These are phyloP conservation scores for Paramisgurnus dabryanus DNA, from an alignment of 2,113 vertebrate species.

Conservation along the genomic window DNA sequence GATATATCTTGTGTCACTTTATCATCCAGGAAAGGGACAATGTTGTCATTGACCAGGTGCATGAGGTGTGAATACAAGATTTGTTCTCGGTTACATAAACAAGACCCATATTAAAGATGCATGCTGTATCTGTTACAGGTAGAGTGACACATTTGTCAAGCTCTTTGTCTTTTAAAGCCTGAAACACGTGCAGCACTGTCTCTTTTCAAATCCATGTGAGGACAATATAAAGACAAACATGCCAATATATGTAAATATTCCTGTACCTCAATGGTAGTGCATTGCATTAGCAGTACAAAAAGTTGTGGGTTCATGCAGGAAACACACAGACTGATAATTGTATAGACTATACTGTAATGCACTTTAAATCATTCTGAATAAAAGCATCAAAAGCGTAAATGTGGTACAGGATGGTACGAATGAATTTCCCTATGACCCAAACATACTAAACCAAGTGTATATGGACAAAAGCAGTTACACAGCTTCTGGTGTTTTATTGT, in stretches of 20 bases:
- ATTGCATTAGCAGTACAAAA: no score
- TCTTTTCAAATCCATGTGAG: not conserved
- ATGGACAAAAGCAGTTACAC: constrained; percentile 21
- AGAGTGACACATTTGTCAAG: constrained; percentile 27
- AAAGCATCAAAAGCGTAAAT: no score
- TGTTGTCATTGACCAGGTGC: constrained; percentile 18
- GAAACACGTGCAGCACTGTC: constrained; percentile 20
- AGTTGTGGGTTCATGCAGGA: no score
- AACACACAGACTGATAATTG: no score
- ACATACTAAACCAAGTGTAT: not conserved
- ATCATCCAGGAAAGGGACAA: not conserved
- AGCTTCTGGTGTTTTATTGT: not conserved
- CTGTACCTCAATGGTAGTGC: no score
- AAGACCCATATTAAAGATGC: constrained; percentile 38
- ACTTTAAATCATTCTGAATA: no score
- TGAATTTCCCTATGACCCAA: not conserved
- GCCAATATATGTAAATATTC: no score
- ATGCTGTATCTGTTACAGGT: constrained; percentile 31
- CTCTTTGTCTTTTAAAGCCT: constrained; percentile 18
- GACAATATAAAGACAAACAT: not conserved
- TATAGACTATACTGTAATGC: no score
- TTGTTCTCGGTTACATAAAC: constrained; percentile 33
- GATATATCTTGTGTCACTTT: constrained; percentile 2
- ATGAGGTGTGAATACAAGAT: constrained; percentile 43
- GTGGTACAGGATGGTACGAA: not conserved